Conservation (phyloP, 1,140 invertebrate species). For the Macrobrachium nipponense region DNA sequence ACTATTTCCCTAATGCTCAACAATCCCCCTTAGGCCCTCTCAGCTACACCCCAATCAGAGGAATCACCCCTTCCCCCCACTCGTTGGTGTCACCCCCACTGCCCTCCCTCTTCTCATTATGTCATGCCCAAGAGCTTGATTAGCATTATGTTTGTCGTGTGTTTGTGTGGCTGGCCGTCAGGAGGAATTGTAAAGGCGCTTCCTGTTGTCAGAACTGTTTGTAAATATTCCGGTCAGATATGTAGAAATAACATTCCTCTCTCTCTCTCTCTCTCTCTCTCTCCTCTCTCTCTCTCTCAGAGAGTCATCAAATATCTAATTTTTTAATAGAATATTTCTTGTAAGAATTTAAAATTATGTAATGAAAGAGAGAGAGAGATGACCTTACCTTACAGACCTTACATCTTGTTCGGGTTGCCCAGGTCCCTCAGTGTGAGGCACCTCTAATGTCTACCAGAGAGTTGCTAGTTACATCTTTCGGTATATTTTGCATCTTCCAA, state of each 20-base stretch:
- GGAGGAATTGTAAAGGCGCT: no score
- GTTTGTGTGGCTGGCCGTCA: neutral
- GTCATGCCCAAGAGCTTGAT: neutral
- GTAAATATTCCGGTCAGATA: no score
- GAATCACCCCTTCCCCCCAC: neutral
- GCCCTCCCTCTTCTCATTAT: conserved; percentile 12
- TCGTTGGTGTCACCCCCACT: neutral
- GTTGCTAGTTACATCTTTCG: no score
- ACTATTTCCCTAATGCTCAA: neutral
- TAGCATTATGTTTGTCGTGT: neutral
- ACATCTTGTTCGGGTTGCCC: no score
- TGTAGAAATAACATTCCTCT: neutral
- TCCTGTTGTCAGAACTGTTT: no score
- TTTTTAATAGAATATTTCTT: neutral
- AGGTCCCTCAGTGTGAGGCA: no score
- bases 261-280: conserved; percentile 12
- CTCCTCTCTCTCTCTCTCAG: neutral
- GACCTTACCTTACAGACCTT: no score
- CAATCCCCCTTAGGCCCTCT: no score
- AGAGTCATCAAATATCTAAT: neutral
- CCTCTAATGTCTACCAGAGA: no score
- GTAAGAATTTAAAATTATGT: neutral
- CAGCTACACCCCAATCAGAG: neutral
- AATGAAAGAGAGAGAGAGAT: neutral
- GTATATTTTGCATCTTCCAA: no score